A percentile compares a stretch with the other conserved stretches of the same genome.
These are phyloP conservation scores for Misgurnus mizolepis DNA, from an alignment of 2,113 vertebrate species.

Conservation along the genomic window DNA sequence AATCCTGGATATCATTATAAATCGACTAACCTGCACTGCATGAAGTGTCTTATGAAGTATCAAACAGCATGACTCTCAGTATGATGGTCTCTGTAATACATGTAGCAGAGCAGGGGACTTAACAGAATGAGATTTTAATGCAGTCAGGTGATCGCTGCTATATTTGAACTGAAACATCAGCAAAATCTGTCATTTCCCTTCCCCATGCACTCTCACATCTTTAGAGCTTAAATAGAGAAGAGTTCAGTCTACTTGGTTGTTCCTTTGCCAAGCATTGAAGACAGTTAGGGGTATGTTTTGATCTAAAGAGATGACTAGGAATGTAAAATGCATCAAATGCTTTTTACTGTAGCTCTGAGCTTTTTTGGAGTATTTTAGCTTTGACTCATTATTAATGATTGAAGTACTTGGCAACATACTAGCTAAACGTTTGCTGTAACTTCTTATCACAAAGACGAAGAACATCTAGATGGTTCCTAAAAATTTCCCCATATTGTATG, in stretches of 20 bases:
- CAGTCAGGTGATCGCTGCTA: not conserved
- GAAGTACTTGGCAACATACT: not conserved
- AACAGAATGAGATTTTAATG: conserved; percentile 5
- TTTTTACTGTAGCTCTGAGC: not conserved
- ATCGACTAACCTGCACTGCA: not conserved
- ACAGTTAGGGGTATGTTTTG: not conserved
- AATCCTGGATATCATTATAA: too few relatives aligned
- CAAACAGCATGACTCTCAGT: not conserved
- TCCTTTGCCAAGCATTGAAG: not conserved
- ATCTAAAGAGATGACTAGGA: not conserved
- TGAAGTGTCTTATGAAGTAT: not conserved
- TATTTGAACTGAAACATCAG: conserved; percentile 12
- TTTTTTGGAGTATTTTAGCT: not conserved
- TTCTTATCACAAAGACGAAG: not conserved
- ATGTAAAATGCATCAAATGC: not conserved
- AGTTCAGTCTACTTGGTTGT: not conserved
- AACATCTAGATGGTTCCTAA: too few relatives aligned
- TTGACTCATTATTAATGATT: not conserved
- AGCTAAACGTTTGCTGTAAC: not conserved
- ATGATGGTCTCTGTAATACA: conserved; percentile 3
- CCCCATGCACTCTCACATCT: not conserved
- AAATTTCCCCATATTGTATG: too few relatives aligned
- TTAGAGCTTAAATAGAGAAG: not conserved
- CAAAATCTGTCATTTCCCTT: not conserved
- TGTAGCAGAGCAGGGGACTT: not conserved